Evolutionary conservation across 1,140 invertebrate genomes (phyloP), one percentile per base, ranked within the genome.

Genomic region (Plutomurus gul): DNA sequence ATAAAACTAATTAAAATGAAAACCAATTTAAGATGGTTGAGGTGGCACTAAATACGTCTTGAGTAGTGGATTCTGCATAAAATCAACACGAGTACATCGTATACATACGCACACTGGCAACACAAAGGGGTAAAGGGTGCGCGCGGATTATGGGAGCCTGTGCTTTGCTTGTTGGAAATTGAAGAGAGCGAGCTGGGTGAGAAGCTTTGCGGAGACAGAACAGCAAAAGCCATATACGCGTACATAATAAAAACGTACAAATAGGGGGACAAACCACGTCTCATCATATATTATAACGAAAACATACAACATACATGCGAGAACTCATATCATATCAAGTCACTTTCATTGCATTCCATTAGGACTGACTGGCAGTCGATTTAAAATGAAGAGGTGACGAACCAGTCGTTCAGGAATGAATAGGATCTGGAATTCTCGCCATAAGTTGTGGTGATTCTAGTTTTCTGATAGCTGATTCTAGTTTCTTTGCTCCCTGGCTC

Each of bases 1-100:
- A 65, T 65, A 65, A 65, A 65, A 65, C 56, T 65, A 65, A 65
- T 65, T 65, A 65, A 65, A 65, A 65, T 65, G 56, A 65, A 65
- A 65, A 65, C 56, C 30, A 25, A 65, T 65, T 65, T 65, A 65
- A 65, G 25, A 25, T 33, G 56, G 56, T 30, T 33, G 56, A n/a
- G 25, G 47, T 51, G 13, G 27, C 56, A 30, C 16, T 65, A 33
- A 65, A 65, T 65, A 65, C 36, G 30, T 30, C 56, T 65, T n/a
- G 56, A 65, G 56, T 36, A 65, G 56, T 65, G n/a, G n/a, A n/a
- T 65, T 65, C 36, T 65, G 56, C 27, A 33, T 4, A 65, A 65
- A 65, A 65, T 65, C 56, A 33, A 30, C 56, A 65, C 27, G 25
- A 22, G 16, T 20, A 33, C 13, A 25, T 16, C 27, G 27, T 16